Evolutionary conservation across 1,140 invertebrate genomes (phyloP).

Genomic region (Drosophila kikkawai): DNA sequence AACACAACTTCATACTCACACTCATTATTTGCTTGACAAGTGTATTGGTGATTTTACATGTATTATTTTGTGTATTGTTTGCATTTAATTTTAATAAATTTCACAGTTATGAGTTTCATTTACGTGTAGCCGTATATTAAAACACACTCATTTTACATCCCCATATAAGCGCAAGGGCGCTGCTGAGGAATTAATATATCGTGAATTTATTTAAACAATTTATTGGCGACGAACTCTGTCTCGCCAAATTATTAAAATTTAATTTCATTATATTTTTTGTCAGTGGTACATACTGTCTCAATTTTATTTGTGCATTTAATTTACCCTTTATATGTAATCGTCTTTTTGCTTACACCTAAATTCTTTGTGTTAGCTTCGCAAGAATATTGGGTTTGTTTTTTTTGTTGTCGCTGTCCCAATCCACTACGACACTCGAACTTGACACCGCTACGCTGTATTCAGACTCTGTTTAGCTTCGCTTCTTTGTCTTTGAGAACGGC

Average conservation of each 20-base stretch:
- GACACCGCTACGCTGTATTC: slow-evolving; percentile 3
- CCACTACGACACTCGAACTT: slow-evolving; percentile 3
- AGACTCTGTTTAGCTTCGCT: slow-evolving; percentile 7
- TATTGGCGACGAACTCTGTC: neutral
- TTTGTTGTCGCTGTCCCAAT: neutral
- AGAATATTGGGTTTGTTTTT: slow-evolving; percentile 1
- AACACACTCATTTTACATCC: too few species aligned
- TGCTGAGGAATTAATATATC: neutral
- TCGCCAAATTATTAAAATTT: neutral
- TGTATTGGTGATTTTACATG: too few species aligned
- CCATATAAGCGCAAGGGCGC: neutral
- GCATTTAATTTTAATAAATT: too few species aligned
- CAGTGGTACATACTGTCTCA: too few species aligned
- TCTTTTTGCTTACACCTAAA: slow-evolving; percentile 1
- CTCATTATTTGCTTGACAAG: too few species aligned
- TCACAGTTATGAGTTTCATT: too few species aligned
- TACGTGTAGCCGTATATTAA: too few species aligned
- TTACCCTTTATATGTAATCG: too few species aligned
- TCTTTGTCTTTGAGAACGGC: neutral
- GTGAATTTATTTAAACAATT: neutral
- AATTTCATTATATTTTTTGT: slow-evolving; percentile 1
- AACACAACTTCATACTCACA: too few species aligned
- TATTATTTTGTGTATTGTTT: too few species aligned
- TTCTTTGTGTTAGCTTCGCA: slow-evolving; percentile 11
- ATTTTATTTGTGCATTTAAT: too few species aligned